Conservation (phyloP, 92 coral and sea anemone species). For the Palythoa caribaeorum region DNA sequence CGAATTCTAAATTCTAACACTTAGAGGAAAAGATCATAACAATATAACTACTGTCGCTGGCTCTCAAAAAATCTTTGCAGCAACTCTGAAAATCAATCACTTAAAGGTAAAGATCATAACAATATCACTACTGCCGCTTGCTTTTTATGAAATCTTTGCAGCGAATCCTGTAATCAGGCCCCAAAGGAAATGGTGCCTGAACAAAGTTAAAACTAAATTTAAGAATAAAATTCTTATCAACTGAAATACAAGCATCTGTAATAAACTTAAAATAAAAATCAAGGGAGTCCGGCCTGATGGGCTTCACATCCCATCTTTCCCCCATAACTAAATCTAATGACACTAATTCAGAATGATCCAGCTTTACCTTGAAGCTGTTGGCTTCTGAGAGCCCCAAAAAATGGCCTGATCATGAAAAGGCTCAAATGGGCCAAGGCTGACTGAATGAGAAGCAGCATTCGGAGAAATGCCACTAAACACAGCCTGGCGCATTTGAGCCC, state of each 20-base stretch:
- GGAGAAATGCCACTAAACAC: conserved; percentile 41
- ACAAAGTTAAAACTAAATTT: conserved; percentile 32
- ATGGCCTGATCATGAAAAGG: conserved; percentile 28
- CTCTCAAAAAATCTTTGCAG: background rate
- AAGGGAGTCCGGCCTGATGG: conserved; percentile 25
- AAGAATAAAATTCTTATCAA: conserved; percentile 30
- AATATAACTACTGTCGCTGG: background rate
- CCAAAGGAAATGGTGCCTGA: conserved; percentile 11
- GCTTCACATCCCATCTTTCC: conserved; percentile 37
- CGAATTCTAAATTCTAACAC: background rate
- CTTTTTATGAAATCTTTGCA: background rate
- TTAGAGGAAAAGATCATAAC: background rate
- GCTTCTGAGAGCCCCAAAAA: conserved; percentile 23
- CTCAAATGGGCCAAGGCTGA: conserved; percentile 41
- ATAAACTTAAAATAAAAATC: conserved; percentile 23
- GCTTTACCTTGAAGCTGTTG: conserved; percentile 44
- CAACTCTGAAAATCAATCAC: background rate
- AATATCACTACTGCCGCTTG: conserved; percentile 2
- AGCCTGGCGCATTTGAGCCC: conserved; percentile 45
- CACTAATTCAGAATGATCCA: background rate
- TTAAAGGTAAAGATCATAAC: background rate
- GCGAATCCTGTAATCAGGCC: conserved; percentile 23
- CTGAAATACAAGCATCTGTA: background rate
- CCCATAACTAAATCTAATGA: conserved; percentile 23
- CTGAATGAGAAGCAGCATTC: conserved; percentile 31